Base-by-base conservation (phyloP, 2,797 vertebrate genomes). In the Leptatherina wallacei region DNA sequence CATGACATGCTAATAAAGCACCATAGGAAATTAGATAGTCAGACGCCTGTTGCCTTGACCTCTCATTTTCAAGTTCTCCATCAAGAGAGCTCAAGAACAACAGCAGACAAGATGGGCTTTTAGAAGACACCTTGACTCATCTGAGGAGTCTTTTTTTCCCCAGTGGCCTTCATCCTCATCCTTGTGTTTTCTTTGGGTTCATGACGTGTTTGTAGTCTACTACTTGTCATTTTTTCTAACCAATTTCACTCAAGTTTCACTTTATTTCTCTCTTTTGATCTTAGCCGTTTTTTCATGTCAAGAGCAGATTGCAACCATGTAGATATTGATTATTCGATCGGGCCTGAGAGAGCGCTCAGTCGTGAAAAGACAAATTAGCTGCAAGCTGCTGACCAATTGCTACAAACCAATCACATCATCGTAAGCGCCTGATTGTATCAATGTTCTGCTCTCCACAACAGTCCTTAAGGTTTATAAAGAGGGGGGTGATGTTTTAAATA, bases 311-410 rank as follows among this genome's bases (percentile, higher is more conserved):
- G 88, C 87, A 86, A 65, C 83, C 89, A 86, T 90, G 92, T 92
- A 89, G 78, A 71, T 92, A 94, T 93, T 64, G 92, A 94, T 94
- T 92, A 82, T 88, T 89, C 72, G 85, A 93, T 90, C 88, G 87
- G 82, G 82, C 82, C 80, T 63, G 81, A 85, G 89, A 91, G 88
- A 90, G 88, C 86, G 83, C 86, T 91, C 89, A 86, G 82, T 92
- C 86, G 89, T 92, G 89, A 92, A 93, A 92, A 93, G 90, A 94
- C 90, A 92, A 91, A 93, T 92, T 91, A 92, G 89, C 89, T 90
- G 88, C 88, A 87, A 93, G 89, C 84, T 89, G 93, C 93, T 92
- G 92, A 93, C 92, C 92, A 91, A 88, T 85, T 91, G 88, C 81
- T 86, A 87, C 90, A 90, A 88, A 89, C 85, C 88, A 89, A 92